Conservation (phyloP, 2,888 invertebrate species). For the Chelonus formosanus region DNA sequence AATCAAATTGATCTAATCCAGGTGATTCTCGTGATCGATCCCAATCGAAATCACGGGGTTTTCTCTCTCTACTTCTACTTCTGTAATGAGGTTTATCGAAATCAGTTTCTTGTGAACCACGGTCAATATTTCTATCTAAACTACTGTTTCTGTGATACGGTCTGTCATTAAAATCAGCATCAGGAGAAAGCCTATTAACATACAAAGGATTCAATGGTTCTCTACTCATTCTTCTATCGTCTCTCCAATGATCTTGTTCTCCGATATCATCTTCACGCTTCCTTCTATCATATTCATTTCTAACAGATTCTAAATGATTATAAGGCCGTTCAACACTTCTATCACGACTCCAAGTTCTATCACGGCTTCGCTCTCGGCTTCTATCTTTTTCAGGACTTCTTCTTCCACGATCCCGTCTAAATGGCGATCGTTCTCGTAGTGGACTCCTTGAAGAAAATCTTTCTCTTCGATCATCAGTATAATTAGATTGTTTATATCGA, state of each 20-base stretch:
- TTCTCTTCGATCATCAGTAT: slow-evolving; percentile 51
- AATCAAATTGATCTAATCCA: slow-evolving; percentile 47
- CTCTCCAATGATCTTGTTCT: slow-evolving; percentile 49
- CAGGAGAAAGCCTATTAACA: slow-evolving; percentile 44
- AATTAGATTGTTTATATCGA: slow-evolving; percentile 39
- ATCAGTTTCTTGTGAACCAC: slow-evolving; percentile 41
- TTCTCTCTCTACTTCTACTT: slow-evolving; percentile 41
- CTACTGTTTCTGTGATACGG: slow-evolving; percentile 50
- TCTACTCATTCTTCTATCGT: slow-evolving; percentile 46
- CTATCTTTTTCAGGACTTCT: slow-evolving; percentile 43
- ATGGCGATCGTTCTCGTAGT: slow-evolving; percentile 41
- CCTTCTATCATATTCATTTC: slow-evolving; percentile 47
- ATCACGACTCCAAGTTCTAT: slow-evolving; percentile 46
- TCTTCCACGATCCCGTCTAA: slow-evolving; percentile 48
- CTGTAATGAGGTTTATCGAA: slow-evolving; percentile 25
- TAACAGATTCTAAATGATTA: slow-evolving; percentile 56
- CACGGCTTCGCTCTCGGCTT: slow-evolving; percentile 44
- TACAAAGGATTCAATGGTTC: slow-evolving; percentile 49
- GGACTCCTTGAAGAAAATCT: slow-evolving; percentile 52
- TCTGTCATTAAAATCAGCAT: slow-evolving; percentile 49
- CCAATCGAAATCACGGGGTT: slow-evolving; percentile 44
- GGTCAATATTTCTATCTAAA: slow-evolving; percentile 53
- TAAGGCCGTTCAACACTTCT: slow-evolving; percentile 48
- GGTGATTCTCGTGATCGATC: slow-evolving; percentile 51
- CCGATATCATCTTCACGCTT: slow-evolving; percentile 46